These are phyloP conservation scores for Cataglyphis altisquamis DNA, from an alignment of 2,888 invertebrate genomes.

Conservation along the genomic window DNA sequence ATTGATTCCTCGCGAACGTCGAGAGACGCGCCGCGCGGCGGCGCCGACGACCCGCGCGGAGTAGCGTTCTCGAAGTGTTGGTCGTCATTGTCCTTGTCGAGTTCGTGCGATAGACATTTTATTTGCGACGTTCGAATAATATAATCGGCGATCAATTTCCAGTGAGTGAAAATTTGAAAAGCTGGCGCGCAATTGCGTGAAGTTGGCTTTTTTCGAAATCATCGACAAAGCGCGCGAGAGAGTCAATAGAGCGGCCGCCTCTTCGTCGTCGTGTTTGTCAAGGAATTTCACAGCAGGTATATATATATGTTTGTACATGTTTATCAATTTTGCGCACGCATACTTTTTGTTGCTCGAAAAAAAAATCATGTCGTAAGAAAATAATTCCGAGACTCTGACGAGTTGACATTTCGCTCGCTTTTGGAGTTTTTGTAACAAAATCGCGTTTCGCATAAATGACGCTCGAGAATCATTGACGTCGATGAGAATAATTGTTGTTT, in stretches of 20 bases:
- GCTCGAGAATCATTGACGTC: background rate
- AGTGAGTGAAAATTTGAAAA: background rate
- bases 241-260: background rate
- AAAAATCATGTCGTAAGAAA: background rate
- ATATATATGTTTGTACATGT: background rate
- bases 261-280: background rate
- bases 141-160: background rate
- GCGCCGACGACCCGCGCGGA: conserved; percentile 40
- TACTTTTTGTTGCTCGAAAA: background rate
- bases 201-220: background rate
- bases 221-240: background rate
- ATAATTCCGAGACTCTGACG: background rate
- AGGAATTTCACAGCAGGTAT: conserved; percentile 36
- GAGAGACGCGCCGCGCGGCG: conserved; percentile 54
- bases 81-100: background rate
- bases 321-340: background rate
- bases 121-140: background rate
- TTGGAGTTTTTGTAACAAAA: background rate
- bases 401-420: conserved; percentile 7
- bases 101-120: background rate
- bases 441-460: background rate
- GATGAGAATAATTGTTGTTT: background rate
- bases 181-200: background rate
- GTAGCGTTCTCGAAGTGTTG: conserved; percentile 10
- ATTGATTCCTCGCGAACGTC: conserved; percentile 81